phyloP scores from a whole-genome alignment of 2,113 vertebrate species.

The Cacatua alba region DNA sequence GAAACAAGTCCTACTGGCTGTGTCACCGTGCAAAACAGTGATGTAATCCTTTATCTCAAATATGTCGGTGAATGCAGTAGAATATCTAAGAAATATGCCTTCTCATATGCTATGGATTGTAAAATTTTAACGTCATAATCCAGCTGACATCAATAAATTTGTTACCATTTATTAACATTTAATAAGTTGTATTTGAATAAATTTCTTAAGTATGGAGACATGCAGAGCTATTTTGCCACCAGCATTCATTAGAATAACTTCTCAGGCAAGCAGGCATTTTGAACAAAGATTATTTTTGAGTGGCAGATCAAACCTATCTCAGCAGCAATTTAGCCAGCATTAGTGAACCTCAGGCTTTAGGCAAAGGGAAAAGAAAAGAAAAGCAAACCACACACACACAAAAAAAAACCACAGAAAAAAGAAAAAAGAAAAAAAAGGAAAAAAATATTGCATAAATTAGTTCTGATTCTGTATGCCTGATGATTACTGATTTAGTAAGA shows the following conservation, averaged over 20 bases:
- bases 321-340: neutral
- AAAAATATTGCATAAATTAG: fast-evolving
- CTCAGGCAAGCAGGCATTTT: neutral
- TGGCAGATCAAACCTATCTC: neutral
- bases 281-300: neutral
- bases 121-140: neutral
- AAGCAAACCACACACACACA: neutral
- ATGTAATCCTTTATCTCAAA: neutral
- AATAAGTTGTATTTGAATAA: neutral
- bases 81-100: neutral
- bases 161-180: neutral
- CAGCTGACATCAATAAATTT: neutral
- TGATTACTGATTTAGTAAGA: neutral
- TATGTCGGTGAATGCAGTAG: neutral
- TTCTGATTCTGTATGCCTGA: neutral
- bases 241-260: neutral
- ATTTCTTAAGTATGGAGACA: neutral
- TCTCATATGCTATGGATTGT: neutral
- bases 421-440: neutral
- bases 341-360: neutral
- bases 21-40: neutral
- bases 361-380: fast-evolving
- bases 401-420: neutral
- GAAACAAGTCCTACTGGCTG: neutral
- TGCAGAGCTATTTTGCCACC: neutral